A percentile compares a stretch with the other conserved stretches of the same genome.
Evolutionary conservation across 1,140 invertebrate genomes (phyloP).

Genomic region (Cataglyphis hispanica): DNA sequence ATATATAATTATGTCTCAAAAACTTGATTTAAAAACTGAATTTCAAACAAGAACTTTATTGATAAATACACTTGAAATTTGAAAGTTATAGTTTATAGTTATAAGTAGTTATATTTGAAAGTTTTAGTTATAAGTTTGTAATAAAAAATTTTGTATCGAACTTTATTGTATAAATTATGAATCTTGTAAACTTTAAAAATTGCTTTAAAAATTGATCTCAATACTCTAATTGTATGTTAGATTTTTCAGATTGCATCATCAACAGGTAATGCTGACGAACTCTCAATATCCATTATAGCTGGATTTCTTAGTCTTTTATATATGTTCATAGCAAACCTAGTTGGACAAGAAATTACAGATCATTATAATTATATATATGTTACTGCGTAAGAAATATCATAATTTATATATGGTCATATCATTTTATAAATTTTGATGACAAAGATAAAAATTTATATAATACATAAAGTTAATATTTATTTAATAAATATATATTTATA

Average conservation of each 20-base stretch:
- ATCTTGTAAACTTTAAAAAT: neutral
- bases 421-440: neutral
- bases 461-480: no score
- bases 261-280: neutral
- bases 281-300: neutral
- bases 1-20: no score
- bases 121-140: no score
- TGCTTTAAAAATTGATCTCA: neutral
- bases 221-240: neutral
- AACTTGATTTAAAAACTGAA: no score
- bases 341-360: slow-evolving; percentile 33
- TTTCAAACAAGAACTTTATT: no score
- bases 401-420: neutral
- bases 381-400: slow-evolving; percentile 19
- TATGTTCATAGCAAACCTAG: neutral
- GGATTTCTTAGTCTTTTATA: neutral
- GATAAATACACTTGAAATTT: no score
- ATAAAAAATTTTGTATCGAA: neutral
- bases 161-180: neutral
- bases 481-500: neutral
- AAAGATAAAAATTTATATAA: neutral
- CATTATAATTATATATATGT: neutral
- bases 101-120: no score
- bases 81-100: no score
- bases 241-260: neutral